Evolutionary conservation across 2,797 vertebrate genomes (phyloP).

Genomic region (Urophycis tenuis): DNA sequence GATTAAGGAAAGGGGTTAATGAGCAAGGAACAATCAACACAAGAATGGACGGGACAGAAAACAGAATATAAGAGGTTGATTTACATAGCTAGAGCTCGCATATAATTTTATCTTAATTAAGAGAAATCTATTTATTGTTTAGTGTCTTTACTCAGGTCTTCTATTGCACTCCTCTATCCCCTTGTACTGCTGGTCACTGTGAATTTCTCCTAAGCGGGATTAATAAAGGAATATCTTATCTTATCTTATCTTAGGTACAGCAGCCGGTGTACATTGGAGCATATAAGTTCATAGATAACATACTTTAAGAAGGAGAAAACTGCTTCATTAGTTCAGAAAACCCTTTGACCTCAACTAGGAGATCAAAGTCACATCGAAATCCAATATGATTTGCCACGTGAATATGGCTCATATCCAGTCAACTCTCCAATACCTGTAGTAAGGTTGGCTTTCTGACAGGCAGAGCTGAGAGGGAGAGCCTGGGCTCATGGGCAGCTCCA

Average conservation of each 20-base stretch:
- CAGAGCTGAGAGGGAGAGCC: slow-evolving; percentile 65
- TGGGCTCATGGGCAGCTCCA: slow-evolving; percentile 81
- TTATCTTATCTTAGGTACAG: no score
- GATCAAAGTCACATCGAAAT: not conserved
- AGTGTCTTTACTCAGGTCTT: no score
- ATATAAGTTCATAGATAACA: not conserved
- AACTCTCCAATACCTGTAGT: slow-evolving; percentile 65
- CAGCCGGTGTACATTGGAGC: not conserved
- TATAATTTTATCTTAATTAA: no score
- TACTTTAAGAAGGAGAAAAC: not conserved
- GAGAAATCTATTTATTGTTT: no score
- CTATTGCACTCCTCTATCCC: no score
- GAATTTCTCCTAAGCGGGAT: no score
- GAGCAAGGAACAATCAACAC: not conserved
- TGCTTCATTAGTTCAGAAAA: not conserved
- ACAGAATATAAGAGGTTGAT: slow-evolving; percentile 8
- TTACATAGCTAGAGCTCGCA: no score
- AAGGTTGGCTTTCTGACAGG: slow-evolving; percentile 65
- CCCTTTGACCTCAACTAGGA: not conserved
- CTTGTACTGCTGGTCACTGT: no score
- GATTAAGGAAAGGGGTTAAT: not conserved
- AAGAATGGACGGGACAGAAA: not conserved
- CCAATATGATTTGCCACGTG: not conserved
- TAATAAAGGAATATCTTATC: no score
- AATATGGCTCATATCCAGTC: not conserved